Evolutionary conservation across 2,888 invertebrate species (phyloP).

Genomic region (Erannis defoliaria): DNA sequence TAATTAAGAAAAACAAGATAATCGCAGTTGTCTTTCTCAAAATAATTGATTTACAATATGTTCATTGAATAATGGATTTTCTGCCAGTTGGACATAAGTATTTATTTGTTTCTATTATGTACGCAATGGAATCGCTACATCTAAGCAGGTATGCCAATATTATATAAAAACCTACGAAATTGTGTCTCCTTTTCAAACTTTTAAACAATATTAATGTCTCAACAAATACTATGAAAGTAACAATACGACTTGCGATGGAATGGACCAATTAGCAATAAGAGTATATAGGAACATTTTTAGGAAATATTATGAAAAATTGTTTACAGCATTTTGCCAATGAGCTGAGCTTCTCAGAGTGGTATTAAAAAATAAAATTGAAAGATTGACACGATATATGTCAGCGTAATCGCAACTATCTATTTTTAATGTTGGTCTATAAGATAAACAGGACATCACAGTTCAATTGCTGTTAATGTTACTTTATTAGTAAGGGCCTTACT

Average conservation of each 20-base stretch:
- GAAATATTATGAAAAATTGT: background rate
- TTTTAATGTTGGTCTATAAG: no score
- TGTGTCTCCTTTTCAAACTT: background rate
- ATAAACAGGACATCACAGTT: no score
- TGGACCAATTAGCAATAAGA: background rate
- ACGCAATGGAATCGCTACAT: background rate
- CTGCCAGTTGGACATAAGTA: background rate
- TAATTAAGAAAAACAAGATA: slow-evolving; percentile 81
- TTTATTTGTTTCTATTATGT: background rate
- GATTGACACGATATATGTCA: no score
- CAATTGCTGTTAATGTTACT: no score
- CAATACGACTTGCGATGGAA: background rate
- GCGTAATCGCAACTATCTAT: no score
- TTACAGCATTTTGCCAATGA: background rate
- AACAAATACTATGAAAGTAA: background rate
- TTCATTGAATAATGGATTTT: slow-evolving; percentile 48
- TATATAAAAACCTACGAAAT: background rate
- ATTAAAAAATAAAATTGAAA: no score
- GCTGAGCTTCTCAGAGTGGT: background rate
- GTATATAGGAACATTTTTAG: background rate
- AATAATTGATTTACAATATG: slow-evolving; percentile 66
- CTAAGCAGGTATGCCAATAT: background rate
- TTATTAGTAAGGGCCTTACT: no score
- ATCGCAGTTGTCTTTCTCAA: slow-evolving; percentile 79
- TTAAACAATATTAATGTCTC: background rate